These are phyloP conservation scores for Fissipunctia ypsillon DNA, from an alignment of 2,888 invertebrate genomes.

Conservation along the genomic window DNA sequence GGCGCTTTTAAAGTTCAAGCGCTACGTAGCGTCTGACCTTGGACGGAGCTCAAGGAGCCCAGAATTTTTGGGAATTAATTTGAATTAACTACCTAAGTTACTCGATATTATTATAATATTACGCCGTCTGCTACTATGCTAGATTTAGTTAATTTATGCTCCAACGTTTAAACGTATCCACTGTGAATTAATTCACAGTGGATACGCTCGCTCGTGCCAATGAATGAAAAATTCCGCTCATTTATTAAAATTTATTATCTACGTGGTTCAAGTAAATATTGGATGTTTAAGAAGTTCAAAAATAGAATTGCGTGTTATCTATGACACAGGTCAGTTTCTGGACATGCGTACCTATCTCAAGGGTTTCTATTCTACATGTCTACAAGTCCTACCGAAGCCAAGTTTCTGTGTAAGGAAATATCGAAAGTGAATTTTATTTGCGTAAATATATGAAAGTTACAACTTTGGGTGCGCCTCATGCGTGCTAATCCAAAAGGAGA, in stretches of 20 bases:
- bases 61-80: slow-evolving; percentile 70
- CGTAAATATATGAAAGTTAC: slow-evolving; percentile 63
- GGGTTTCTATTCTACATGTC: neutral
- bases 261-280: slow-evolving; percentile 41
- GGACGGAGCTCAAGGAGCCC: slow-evolving; percentile 64
- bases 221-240: slow-evolving; percentile 73
- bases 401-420: slow-evolving; percentile 32
- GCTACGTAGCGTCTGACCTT: slow-evolving; percentile 76
- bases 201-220: slow-evolving; percentile 57
- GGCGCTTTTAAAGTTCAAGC: slow-evolving; percentile 70
- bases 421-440: slow-evolving; percentile 62
- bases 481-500: slow-evolving; percentile 46
- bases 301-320: slow-evolving; percentile 22
- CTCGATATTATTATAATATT: slow-evolving; percentile 59
- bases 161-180: no score
- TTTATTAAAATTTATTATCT: slow-evolving; percentile 47
- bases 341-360: slow-evolving; percentile 6
- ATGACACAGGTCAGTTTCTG: neutral
- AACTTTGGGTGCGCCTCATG: slow-evolving; percentile 41
- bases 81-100: slow-evolving; percentile 65
- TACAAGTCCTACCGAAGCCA: neutral
- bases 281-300: slow-evolving; percentile 24
- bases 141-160: slow-evolving; percentile 73
- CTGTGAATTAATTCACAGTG: slow-evolving; percentile 62
- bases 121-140: slow-evolving; percentile 69